Evolutionary conservation across 2,113 vertebrate species (phyloP).

Genomic region (Phyllopteryx taeniolatus): DNA sequence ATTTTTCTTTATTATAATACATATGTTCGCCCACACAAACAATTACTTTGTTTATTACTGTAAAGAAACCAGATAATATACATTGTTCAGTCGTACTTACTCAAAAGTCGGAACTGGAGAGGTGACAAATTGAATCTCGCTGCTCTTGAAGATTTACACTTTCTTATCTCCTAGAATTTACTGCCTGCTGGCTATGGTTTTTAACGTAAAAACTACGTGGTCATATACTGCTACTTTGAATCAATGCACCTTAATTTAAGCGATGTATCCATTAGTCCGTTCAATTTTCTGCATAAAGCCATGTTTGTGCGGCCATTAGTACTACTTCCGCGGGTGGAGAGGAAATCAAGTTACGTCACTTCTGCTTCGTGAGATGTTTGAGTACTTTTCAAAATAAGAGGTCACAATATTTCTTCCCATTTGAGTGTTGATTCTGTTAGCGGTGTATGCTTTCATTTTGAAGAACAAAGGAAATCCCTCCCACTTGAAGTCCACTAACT

Average conservation of each 20-base stretch:
- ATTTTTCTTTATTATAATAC: not conserved
- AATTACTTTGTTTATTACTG: not conserved
- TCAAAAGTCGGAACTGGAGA: not conserved
- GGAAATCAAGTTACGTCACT: not conserved
- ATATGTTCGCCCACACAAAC: not conserved
- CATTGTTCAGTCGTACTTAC: not conserved
- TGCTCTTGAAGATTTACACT: not conserved
- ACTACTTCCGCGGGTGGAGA: not conserved
- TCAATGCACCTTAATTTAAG: not conserved
- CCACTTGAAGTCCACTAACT: not conserved
- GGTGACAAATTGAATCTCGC: not conserved
- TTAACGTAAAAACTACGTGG: not conserved
- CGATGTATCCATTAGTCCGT: not conserved
- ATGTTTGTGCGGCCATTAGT: not conserved
- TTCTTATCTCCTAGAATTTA: not conserved
- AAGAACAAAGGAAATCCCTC: slow-evolving; percentile 11
- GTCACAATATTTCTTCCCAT: fast-evolving
- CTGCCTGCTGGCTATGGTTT: not conserved
- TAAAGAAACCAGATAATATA: not conserved
- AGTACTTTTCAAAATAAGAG: slow-evolving; percentile 48
- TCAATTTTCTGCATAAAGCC: not conserved
- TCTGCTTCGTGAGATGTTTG: slow-evolving; percentile 9
- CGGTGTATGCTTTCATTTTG: slow-evolving; percentile 38
- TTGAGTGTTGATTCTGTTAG: not conserved
- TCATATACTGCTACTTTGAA: not conserved